Percentiles rank a stretch among this genome's conserved stretches.
These are phyloP conservation scores for Callipepla californica DNA, from an alignment of 2,113 vertebrate species.

Conservation along the genomic window DNA sequence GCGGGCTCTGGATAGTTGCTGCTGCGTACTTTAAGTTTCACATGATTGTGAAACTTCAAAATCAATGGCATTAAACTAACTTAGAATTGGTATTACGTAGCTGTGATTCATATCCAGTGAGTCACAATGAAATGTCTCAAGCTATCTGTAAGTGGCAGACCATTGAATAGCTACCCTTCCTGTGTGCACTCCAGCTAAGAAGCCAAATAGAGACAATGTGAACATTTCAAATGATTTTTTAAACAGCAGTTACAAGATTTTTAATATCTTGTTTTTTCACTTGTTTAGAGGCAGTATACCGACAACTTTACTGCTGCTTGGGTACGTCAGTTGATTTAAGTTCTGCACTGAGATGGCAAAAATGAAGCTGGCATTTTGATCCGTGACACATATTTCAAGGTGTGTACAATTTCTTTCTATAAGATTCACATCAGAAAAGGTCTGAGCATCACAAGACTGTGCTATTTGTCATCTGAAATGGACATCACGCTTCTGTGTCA, in stretches of 20 bases:
- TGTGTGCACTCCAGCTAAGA: background rate
- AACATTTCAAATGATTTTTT: conserved; percentile 35
- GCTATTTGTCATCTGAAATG: background rate
- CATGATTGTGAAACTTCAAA: conserved; percentile 21
- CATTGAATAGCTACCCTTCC: background rate
- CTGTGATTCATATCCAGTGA: conserved; percentile 50
- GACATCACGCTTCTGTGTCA: background rate
- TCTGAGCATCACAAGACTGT: background rate
- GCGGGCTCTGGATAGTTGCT: background rate
- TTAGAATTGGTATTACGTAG: conserved; percentile 18
- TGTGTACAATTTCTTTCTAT: background rate
- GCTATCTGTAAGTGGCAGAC: background rate
- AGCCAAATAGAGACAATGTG: background rate
- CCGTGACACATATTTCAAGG: background rate
- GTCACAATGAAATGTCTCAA: conserved; percentile 49
- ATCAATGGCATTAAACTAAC: conserved; percentile 27
- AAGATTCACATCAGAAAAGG: background rate
- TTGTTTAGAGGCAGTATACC: background rate
- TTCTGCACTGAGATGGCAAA: background rate
- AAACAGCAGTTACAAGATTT: background rate
- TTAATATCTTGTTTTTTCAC: background rate
- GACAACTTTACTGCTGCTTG: background rate
- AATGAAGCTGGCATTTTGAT: background rate
- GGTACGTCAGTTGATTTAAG: background rate
- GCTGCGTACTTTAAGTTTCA: background rate